phyloP scores from a whole-genome alignment of 2,888 invertebrate species.

The Mesopsocus fuscifrons region DNA sequence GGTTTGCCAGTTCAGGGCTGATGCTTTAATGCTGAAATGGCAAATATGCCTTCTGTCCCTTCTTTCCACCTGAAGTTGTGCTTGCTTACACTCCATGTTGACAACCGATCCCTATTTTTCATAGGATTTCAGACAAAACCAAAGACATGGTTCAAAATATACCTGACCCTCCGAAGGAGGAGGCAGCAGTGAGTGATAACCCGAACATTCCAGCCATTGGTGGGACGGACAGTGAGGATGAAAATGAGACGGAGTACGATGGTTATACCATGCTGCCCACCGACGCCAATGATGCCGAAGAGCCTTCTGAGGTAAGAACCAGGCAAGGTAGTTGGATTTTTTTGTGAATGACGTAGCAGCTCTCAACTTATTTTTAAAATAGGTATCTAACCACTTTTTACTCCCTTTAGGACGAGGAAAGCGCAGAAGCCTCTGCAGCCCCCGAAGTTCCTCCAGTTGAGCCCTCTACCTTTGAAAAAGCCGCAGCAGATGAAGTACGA shows the following conservation, averaged over 20 bases:
- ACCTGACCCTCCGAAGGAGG: background rate
- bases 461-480: slow-evolving; percentile 3
- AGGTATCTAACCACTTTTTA: background rate
- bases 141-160: background rate
- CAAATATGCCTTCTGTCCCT: no score
- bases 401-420: background rate
- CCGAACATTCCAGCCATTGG: background rate
- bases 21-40: no score
- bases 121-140: no score
- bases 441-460: background rate
- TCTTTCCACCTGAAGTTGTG: no score
- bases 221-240: slow-evolving; percentile 3
- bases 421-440: background rate
- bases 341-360: no score
- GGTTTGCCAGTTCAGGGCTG: no score
- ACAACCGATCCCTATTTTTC: no score
- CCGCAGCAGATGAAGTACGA: background rate
- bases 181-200: background rate
- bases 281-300: background rate
- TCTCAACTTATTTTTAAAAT: background rate
- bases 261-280: slow-evolving; percentile 5
- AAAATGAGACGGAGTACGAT: background rate
- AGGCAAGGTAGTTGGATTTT: no score
- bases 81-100: no score
- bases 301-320: slow-evolving; percentile 1